A percentile compares a stretch with the other conserved stretches of the same genome.
These are phyloP conservation scores for Latrodectus hesperus DNA, from an alignment of 2,888 invertebrate species.

Conservation along the genomic window DNA sequence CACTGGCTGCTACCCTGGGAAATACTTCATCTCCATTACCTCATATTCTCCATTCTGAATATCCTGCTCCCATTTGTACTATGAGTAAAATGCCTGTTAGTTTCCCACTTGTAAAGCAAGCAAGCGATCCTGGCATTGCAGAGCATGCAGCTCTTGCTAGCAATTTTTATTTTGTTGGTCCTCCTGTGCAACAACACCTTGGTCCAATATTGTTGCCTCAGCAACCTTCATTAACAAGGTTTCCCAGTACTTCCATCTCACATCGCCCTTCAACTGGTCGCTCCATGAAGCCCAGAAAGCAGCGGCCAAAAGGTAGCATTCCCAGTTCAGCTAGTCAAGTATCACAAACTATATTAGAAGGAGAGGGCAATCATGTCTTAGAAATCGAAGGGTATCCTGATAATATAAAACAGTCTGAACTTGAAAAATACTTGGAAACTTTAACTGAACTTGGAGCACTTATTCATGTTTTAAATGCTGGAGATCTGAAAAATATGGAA, in stretches of 20 bases:
- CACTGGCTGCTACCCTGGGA: slow-evolving; percentile 63
- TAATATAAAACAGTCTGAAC: slow-evolving; percentile 70
- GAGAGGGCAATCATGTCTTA: slow-evolving; percentile 61
- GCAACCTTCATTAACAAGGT: slow-evolving; percentile 70
- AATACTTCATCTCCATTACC: slow-evolving; percentile 53
- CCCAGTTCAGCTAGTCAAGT: slow-evolving; percentile 15
- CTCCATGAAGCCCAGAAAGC: slow-evolving; percentile 70
- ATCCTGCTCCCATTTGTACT: slow-evolving; percentile 55
- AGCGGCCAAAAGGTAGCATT: slow-evolving; percentile 70
- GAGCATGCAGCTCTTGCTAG: slow-evolving; percentile 54
- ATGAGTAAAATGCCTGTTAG: slow-evolving; percentile 65
- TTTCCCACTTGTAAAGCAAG: slow-evolving; percentile 65
- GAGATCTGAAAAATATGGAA: slow-evolving; percentile 56
- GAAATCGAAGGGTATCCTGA: slow-evolving; percentile 71
- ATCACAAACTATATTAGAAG: slow-evolving; percentile 59
- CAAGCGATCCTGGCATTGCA: slow-evolving; percentile 66
- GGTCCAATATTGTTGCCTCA: slow-evolving; percentile 70
- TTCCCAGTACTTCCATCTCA: slow-evolving; percentile 69
- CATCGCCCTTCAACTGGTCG: slow-evolving; percentile 64
- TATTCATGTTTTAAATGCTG: slow-evolving; percentile 67
- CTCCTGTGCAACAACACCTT: slow-evolving; percentile 71
- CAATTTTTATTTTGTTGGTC: slow-evolving; percentile 70
- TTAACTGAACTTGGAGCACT: slow-evolving; percentile 71
- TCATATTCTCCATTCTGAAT: slow-evolving; percentile 55
- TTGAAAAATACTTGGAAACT: slow-evolving; percentile 71